Evolutionary conservation across 2,797 vertebrate species (phyloP), one percentile per base, ranked within the genome.

Genomic region (Alosa sapidissima): DNA sequence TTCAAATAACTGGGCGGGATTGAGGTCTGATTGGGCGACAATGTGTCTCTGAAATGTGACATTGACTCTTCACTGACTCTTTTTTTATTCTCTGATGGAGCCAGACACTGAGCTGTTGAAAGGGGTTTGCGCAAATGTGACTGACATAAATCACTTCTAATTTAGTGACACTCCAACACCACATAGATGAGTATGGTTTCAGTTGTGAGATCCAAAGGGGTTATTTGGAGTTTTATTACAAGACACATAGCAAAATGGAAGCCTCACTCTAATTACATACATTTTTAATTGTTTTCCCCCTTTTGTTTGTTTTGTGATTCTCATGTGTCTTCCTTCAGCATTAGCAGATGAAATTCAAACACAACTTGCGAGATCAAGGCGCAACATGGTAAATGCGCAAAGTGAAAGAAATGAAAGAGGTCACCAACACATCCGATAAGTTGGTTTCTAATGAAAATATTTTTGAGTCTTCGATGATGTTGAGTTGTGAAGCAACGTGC

Each of bases 41-140:
- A 84, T 45, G 54, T 84, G 72, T 84, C 51, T 68, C 33, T 81
- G 75, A 52, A 84, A 84, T 54, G 83, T 78, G 16, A 81, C 65
- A 54, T 84, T 41, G 83, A 52, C 65, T 13, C 41, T 41, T 3
- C 41, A 41, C 41, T 41, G 41, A 41, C 41, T 1, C 3, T 3
- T 60, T 60, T 60, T 60, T 60, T n/a, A 21, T 60, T 3, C 21
- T 60, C 65, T 24, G 28, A 41, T 36, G 7, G 36, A 45, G 72
- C 36, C 72, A 78, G 36, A 45, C 41, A 72, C 36, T 78, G 14
- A 78, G 16, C 19, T 19, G 72, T 47, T 47, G 11, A 78, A 78
- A 36, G 19, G 16, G 72, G 36, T 45, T 78, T 78, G 45, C 36
- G 16, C 41, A 47, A 78, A 78, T 78, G 72, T 45, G 72, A 36